Percentiles rank a stretch among this genome's conserved stretches.
Conservation (phyloP, 2,113 vertebrate species). For the Lota lota region DNA sequence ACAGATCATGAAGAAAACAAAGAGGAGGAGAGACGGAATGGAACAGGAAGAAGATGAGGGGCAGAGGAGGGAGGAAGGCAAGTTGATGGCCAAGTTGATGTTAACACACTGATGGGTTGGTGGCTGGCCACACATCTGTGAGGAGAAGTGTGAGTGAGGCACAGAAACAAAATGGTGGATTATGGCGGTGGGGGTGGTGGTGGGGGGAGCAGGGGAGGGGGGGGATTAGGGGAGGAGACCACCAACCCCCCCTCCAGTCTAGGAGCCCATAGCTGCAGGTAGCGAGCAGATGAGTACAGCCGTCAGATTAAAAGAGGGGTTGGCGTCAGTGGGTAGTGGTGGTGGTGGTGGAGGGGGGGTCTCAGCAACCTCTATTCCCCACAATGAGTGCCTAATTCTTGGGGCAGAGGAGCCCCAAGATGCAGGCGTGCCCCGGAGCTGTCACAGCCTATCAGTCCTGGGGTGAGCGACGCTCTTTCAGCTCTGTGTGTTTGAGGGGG, state of each 20-base stretch:
- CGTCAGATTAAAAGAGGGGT: conserved; percentile 59
- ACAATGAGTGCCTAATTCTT: conserved; percentile 66
- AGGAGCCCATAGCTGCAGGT: conserved; percentile 65
- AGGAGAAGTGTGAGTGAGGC: background rate
- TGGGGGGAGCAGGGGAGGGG: conserved; percentile 1
- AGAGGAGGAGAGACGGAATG: background rate
- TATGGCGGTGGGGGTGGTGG: background rate
- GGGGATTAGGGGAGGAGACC: background rate
- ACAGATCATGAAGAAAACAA: background rate
- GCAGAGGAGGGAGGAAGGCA: background rate
- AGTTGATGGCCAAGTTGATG: no score
- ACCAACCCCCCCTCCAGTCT: no score
- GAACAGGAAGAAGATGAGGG: background rate
- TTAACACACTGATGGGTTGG: no score
- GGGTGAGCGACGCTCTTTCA: conserved; percentile 9
- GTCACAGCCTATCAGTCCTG: conserved; percentile 55
- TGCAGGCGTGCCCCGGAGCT: conserved; percentile 51
- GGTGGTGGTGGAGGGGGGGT: conserved; percentile 27
- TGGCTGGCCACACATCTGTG: background rate
- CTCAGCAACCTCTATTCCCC: conserved; percentile 57
- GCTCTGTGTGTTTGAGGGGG: background rate
- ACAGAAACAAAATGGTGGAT: background rate
- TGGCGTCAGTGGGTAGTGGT: no score
- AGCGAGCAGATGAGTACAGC: conserved; percentile 62
- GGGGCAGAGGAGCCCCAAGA: conserved; percentile 49